phyloP scores from a whole-genome alignment of 92 coral and sea anemone genomes.

The Blastomussa wellsi region DNA sequence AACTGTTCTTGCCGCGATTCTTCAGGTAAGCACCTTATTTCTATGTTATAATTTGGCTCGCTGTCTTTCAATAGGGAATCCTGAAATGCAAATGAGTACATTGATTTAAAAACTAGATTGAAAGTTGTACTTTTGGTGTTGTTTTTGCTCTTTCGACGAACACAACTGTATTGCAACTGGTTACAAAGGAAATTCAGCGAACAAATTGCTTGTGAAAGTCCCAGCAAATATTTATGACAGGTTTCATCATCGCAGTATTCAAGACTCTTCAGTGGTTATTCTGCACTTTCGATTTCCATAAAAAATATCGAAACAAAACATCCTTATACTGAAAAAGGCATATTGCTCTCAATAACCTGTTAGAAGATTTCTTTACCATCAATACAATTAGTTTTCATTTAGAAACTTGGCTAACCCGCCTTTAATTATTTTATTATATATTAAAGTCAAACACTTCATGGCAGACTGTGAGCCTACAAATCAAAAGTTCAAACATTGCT shows the following conservation, averaged over 20 bases:
- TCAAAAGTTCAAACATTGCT: not conserved
- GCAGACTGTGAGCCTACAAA: not conserved
- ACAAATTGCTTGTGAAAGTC: not conserved
- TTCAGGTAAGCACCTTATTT: conserved; percentile 30
- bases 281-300: not conserved
- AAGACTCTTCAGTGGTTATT: not conserved
- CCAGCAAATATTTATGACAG: not conserved
- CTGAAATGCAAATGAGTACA: conserved; percentile 22
- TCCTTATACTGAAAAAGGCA: not conserved
- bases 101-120: not conserved
- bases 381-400: not conserved
- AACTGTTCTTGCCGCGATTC: conserved; percentile 35
- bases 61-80: not conserved
- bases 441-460: not conserved
- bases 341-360: not conserved
- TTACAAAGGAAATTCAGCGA: not conserved
- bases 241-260: not conserved
- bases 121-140: not conserved
- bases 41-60: not conserved
- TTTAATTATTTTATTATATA: no score
- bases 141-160: not conserved
- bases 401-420: no score
- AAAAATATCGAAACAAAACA: not conserved
- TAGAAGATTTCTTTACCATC: not conserved
- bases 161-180: not conserved